Percentiles rank a stretch among this genome's conserved stretches.
Conservation (phyloP, 2,113 vertebrate species). For the Alexandromys fortis region DNA sequence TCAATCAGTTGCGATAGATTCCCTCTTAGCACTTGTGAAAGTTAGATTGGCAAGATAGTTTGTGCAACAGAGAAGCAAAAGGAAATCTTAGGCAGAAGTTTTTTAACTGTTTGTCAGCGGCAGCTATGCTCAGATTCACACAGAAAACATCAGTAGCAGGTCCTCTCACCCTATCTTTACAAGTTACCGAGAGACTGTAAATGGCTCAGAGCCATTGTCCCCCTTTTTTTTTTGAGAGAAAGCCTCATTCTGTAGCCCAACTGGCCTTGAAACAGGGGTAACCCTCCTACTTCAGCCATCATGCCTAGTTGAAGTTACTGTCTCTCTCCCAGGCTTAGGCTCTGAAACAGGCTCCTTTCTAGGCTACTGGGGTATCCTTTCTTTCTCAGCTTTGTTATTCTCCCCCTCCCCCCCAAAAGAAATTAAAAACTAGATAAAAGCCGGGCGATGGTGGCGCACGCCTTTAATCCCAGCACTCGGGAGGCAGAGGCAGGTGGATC, state of each 20-base stretch:
- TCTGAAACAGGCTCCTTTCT: neutral
- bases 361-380: neutral
- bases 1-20: neutral
- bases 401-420: neutral
- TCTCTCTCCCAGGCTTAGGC: neutral
- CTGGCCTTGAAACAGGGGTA: neutral
- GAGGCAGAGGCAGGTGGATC: too few species aligned
- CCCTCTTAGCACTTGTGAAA: neutral
- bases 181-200: neutral
- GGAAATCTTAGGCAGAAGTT: slow-evolving; percentile 23
- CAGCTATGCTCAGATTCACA: neutral
- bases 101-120: neutral
- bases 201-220: neutral
- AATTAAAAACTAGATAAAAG: neutral
- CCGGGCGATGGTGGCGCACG: too few species aligned
- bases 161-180: neutral
- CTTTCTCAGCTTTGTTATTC: neutral
- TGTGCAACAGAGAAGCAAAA: neutral
- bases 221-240: neutral
- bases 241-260: neutral
- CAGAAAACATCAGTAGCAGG: neutral
- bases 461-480: too few species aligned
- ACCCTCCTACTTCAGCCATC: neutral
- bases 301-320: neutral
- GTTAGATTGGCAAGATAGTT: neutral